Base-by-base conservation (phyloP, 1,140 invertebrate genomes). In the Listronotus oregonensis region DNA sequence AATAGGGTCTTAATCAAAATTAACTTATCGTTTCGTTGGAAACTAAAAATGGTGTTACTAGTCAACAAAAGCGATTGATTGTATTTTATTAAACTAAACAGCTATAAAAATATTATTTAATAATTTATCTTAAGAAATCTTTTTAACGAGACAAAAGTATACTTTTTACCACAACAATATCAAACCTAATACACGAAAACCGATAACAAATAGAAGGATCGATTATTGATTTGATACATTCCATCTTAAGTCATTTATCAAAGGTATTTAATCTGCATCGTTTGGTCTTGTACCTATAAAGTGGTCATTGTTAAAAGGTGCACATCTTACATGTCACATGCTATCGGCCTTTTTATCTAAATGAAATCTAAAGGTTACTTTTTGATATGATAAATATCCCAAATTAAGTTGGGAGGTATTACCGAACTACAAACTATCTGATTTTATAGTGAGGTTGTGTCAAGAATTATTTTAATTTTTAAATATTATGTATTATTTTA, bases 271-370 rank as follows among this genome's bases (percentile, higher is more conserved):
- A 54, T 54, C 51, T 54, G 51, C 46, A 49, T 49, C 46, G 15
- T 49, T 51, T 51, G 15, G 49, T 54, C 51, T 54, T 51, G 49
- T 51, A 51, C 27, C 51, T 31, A n/a, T 54, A 54, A 54, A 54
- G 51, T 54, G 51, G 51, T 54, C 51, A 39, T 54, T 54, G 51
- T 54, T 54, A 54, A 37, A 54, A 54, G 51, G 14, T 11, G 51
- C 27, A 54, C 51, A 54, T 54, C 51, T 54, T 31, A 54, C 51
- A 54, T 54, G 51, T 54, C 51, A 54, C 12, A 37, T 54, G 51
- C 51, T n/a, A 54, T 54, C 51, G 51, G 32, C 15, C 9, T 6
- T n/a, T 2, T 54, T 54, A 54, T 54, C 51, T 54, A 54, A 54
- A 54, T 54, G 32, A 54, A 54, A 54, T 54, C 51, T 54, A 12